Evolutionary conservation across 2,113 vertebrate genomes (phyloP), one percentile per base, ranked within the genome.

Genomic region (Zapornia atra): DNA sequence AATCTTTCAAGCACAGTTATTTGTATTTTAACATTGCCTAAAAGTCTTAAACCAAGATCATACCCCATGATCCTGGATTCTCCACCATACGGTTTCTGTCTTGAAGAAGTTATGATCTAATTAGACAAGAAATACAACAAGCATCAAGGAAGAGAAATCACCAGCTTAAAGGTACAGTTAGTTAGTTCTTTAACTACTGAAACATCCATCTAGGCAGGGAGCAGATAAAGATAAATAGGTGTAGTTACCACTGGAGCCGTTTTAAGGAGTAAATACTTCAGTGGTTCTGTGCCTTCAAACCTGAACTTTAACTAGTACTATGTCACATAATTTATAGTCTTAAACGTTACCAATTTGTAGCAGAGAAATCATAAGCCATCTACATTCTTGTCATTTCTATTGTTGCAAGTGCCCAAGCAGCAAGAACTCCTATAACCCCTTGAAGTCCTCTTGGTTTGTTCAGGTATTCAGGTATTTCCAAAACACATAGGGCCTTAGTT

Each of bases 171-270:
- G 69, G 82, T 40, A 87, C 73, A 90, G 77, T 61, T 78, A 87
- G 65, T 91, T 92, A 92, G 63, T 44, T 92, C 83, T 78, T 65
- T 44, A 95, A 92, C 61, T 85, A 95, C 77, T 79, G 60, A 92
- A 92, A 92, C 86, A 50, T n/a, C 51, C 57, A 68, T 92, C 42
- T 69, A 92, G 71, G 81, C 73, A 89, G 15, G 10, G n/a, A 79
- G 29, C 31, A 94, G 89, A 93, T 80, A 93, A 90, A 94, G 89
- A 93, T 80, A 93, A 90, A 92, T 19, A 36, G 31, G 6, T 73
- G 66, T 28, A 86, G 91, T 56, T 93, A 76, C 15, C 54, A 69
- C 2, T 65, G 50, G 3, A 91, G 44, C 36, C 65, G 21, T 40
- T 91, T 85, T 34, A 78, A 92, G 44, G 26, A 80, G 17, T 21